A percentile compares a stretch with the other conserved stretches of the same genome.
These are phyloP conservation scores for Phyllotis vaccarum DNA, from an alignment of 2,797 vertebrate species.

Conservation along the genomic window DNA sequence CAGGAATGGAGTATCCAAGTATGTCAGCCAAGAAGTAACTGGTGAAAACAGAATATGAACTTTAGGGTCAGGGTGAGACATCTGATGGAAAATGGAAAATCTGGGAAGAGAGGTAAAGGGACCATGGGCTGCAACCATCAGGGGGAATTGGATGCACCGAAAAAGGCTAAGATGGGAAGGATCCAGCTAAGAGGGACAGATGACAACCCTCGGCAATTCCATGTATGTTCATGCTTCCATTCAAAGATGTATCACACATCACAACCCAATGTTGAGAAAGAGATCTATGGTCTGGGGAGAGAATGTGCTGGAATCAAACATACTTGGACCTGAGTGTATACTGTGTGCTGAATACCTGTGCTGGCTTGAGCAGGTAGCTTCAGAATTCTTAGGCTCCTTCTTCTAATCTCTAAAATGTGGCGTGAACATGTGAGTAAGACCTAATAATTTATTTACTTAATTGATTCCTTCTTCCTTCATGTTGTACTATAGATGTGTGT, in stretches of 20 bases:
- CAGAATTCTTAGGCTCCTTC: background rate
- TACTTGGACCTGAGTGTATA: fast-evolving
- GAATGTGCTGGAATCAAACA: too few relatives aligned
- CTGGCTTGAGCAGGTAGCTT: background rate
- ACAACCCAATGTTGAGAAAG: fast-evolving
- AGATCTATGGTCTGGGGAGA: background rate
- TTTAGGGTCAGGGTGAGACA: background rate
- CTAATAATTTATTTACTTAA: background rate
- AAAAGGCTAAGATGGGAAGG: background rate
- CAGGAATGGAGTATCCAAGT: fast-evolving
- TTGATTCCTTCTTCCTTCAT: background rate
- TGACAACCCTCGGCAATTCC: background rate
- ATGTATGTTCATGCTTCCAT: background rate
- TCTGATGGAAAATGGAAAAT: background rate
- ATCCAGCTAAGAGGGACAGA: background rate
- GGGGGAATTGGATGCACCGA: background rate
- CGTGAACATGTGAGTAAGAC: background rate
- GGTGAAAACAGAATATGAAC: background rate
- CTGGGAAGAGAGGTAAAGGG: background rate
- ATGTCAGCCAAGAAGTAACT: background rate
- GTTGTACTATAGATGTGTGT: fast-evolving
- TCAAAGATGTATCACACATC: background rate
- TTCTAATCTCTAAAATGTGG: background rate
- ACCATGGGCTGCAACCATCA: fast-evolving
- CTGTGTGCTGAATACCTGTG: fast-evolving